phyloP scores from a whole-genome alignment of 2,888 invertebrate species.

The Clusia tigrina region DNA sequence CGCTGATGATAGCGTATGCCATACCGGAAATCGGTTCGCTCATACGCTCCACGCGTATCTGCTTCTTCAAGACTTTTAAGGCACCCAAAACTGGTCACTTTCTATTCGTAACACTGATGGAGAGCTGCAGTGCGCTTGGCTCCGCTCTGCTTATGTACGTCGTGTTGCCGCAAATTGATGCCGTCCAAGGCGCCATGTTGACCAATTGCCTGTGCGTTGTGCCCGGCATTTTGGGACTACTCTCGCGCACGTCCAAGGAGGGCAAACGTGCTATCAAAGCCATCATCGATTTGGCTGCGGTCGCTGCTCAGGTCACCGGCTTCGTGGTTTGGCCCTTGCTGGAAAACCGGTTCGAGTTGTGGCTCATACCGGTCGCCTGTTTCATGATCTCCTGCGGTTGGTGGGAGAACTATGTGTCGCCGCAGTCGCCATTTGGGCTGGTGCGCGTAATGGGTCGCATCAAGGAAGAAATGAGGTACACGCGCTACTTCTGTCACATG shows the following conservation, averaged over 20 bases:
- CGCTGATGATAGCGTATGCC: conserved; percentile 83
- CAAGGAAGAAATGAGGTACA: conserved; percentile 79
- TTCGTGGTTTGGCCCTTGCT: conserved; percentile 91
- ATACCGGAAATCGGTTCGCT: conserved; percentile 89
- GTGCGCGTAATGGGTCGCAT: conserved; percentile 79
- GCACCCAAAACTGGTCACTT: conserved; percentile 68
- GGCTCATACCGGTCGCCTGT: conserved; percentile 87
- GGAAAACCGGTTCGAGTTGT: conserved; percentile 77
- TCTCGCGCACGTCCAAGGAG: conserved; percentile 84
- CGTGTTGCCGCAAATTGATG: conserved; percentile 90
- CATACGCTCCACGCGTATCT: conserved; percentile 84
- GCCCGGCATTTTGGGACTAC: conserved; percentile 75
- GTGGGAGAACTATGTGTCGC: conserved; percentile 98
- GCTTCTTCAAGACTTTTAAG: conserved; percentile 88
- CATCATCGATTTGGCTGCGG: conserved; percentile 83
- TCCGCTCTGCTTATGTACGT: conserved; percentile 86
- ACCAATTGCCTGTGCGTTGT: conserved; percentile 94
- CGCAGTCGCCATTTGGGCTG: conserved; percentile 78
- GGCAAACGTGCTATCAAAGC: conserved; percentile 80
- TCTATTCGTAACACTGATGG: conserved; percentile 76
- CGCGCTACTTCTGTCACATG: conserved; percentile 89
- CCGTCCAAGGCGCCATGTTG: conserved; percentile 94
- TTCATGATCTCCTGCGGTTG: conserved; percentile 90
- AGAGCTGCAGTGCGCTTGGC: conserved; percentile 89
- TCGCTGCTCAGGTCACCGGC: conserved; percentile 88